Conservation (phyloP, 30 jellyfish, hydroid and myxozoan genomes). For the Mastigias papua region DNA sequence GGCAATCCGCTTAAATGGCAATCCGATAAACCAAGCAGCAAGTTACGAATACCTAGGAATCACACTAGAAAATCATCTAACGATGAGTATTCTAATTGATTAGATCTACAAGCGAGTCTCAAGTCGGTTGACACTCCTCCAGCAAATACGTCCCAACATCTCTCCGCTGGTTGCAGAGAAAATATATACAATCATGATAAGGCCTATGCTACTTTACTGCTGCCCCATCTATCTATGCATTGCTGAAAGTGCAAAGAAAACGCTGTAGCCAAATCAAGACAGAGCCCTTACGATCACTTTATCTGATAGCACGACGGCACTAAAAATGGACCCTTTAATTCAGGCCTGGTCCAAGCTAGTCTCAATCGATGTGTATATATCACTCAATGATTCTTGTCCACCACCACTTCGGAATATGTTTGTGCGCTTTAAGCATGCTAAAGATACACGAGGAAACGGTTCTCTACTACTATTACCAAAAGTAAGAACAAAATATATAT, state of each 20-base stretch:
- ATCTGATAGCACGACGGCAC: conserved; percentile 7
- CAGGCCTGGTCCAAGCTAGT: conserved; percentile 23
- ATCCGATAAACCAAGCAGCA: conserved; percentile 25
- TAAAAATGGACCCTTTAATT: conserved; percentile 34
- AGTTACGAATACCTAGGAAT: conserved; percentile 32
- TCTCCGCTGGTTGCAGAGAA: conserved; percentile 53
- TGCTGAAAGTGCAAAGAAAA: conserved; percentile 16
- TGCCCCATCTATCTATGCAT: conserved; percentile 26
- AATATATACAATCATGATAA: conserved; percentile 30
- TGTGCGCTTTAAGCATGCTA: too few species aligned
- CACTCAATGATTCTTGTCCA: conserved; percentile 19
- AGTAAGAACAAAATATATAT: too few species aligned
- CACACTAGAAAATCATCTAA: conserved; percentile 42
- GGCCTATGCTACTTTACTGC: conserved; percentile 34
- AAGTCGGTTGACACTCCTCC: conserved; percentile 33
- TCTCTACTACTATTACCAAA: too few species aligned
- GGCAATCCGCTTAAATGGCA: too few species aligned
- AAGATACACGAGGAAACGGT: too few species aligned
- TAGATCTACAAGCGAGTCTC: conserved; percentile 51
- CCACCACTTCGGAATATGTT: too few species aligned
- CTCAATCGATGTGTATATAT: conserved; percentile 30
- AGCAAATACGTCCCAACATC: conserved; percentile 35
- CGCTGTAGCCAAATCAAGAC: conserved; percentile 15
- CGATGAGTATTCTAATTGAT: conserved; percentile 21
- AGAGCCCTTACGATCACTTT: conserved; percentile 15